Evolutionary conservation across 1,140 invertebrate genomes (phyloP), one percentile per base, ranked within the genome.

Genomic region (Drosophila azteca): DNA sequence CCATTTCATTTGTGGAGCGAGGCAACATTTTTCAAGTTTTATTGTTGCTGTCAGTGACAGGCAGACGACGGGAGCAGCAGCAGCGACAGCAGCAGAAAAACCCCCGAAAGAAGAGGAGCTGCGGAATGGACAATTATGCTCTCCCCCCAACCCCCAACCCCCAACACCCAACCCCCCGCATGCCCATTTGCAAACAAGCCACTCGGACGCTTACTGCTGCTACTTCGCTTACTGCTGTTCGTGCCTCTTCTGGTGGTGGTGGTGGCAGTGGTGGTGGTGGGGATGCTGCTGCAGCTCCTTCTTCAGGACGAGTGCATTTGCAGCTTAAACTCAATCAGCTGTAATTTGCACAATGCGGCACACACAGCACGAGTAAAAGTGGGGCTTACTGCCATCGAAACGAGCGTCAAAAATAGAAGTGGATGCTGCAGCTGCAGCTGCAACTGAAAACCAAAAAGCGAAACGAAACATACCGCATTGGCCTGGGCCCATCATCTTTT

Each of bases 21-120:
- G 83, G 76, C 57, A 82, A 83, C 74, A 81, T 81, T 78, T 87
- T 79, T 75, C 69, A 83, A 83, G 63, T 87, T 87, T 83, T 82
- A 88, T 88, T 88, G 82, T 63, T 63, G 63, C 75, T 88, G 82
- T 87, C 82, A 79, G 41, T 50, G 75, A 59, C 85, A 88, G 64
- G 35, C 41, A 41, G 35, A 31, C 46, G 41, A n/a, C 13, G 31
- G 24, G 46, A 58, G 64, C 4, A 26, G 24, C 8, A 29, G 11
- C 9, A 31, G 24, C 2, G n/a, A n/a, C n/a, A n/a, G n/a, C n/a
- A 26, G 11, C 24, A 5, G 8, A 6, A 24, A 41, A 54, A 15
- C 24, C 44, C 41, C 44, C 24, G 11, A 31, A 54, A 17, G 5
- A 53, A 51, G 39, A 17, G 43, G 52, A 62, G 54, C 35, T 31